Evolutionary conservation across 1,140 invertebrate genomes (phyloP), one percentile per base, ranked within the genome.

Genomic region (Bombus sibiricus): DNA sequence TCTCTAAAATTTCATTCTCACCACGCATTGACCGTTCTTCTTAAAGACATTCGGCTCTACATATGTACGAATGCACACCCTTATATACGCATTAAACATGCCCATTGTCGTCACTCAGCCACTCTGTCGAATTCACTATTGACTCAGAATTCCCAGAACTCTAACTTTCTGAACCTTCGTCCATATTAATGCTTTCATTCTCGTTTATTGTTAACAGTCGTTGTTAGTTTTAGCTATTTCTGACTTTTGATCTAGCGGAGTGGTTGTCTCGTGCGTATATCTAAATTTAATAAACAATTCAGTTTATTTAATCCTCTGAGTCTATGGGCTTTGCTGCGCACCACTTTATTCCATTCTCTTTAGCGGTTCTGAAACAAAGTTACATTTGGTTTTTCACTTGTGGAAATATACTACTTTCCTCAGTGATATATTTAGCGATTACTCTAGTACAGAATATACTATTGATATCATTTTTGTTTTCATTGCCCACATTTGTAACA

Each of bases 1-100:
- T 59, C 9, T 25, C 22, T 59, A 57, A 75, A 59, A 59, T 53
- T 76, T 59, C 74, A n/a, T 76, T 72, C 71, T n/a, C 71, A n/a
- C 13, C 25, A 25, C 47, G 13, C 74, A 37, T 28, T 37, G 34
- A 32, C 34, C 34, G 2, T 39, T 37, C n/a, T 59, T 37, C n/a
- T 53, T 53, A 39, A 75, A 34, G 57, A 59, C 25, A 75, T 53
- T 75, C 32, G 37, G 18, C 43, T 34, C 18, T n/a, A 32, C 25
- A 73, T n/a, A 75, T 41, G 32, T 74, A 75, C 22, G 10, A 6
- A 53, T 22, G 13, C 43, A 15, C 43, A 13, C 39, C 13, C 25
- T 28, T 32, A 73, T 73, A 18, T 43, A 73, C 41, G 13, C 10
- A 73, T 73, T 73, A 73, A 34, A 47, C 3, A 37, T n/a, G 13